Evolutionary conservation across 1,140 invertebrate genomes (phyloP), one percentile per base, ranked within the genome.

Genomic region (Aplysia californica): DNA sequence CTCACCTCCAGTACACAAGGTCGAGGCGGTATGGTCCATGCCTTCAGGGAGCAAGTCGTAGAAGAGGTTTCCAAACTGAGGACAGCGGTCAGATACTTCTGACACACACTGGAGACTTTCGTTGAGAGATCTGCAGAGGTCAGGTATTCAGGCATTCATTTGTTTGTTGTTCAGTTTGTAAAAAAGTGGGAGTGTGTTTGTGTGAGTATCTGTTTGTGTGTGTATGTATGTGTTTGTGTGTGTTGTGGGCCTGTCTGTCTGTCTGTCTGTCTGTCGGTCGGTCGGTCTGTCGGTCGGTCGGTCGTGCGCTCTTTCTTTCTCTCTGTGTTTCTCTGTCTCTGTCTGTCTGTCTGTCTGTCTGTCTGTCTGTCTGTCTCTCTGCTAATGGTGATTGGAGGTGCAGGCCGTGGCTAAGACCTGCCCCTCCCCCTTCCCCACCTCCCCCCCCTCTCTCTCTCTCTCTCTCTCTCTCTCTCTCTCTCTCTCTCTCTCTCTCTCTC

Each of bases 61-160:
- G 70, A 81, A 81, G 0, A 81, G 73, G 20, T 67, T 29, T 31
- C 68, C 64, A 50, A 81, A 81, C 56, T 78, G 75, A 15, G 77
- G 77, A 61, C 80, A 81, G 2, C 58, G 55, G 2, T 65, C 56
- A 3, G 77, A 76, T 26, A 76, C 64, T 36, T 76, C 41, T 15
- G 33, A 29, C 0, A 77, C 77, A 75, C 80, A 81, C 44, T 77
- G 66, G n/a, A 81, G 56, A 41, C 77, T 79, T n/a, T 56, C 74
- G 68, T 81, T 81, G 20, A 81, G 50, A 15, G 80, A 81, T 18
- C 80, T 81, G 74, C n/a, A n/a, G n/a, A n/a, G n/a, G n/a, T n/a
- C n/a, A n/a, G n/a, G n/a, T n/a, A n/a, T n/a, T n/a, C n/a, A n/a
- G n/a, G n/a, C n/a, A n/a, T n/a, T n/a, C n/a, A n/a, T n/a, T n/a